These are phyloP conservation scores for Schizaphis graminum DNA, from an alignment of 2,888 invertebrate genomes.

Conservation along the genomic window DNA sequence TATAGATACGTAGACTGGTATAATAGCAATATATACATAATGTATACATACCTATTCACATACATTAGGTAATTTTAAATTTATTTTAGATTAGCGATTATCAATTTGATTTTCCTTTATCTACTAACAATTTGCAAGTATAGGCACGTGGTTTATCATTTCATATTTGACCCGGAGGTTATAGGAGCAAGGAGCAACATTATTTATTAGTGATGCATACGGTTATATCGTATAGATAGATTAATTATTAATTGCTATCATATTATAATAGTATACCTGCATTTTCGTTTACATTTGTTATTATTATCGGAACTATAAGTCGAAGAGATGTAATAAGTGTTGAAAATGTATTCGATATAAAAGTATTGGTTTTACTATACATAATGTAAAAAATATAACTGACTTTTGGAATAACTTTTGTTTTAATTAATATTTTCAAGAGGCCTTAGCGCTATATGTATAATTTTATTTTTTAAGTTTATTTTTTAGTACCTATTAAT, in stretches of 20 bases:
- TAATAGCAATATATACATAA: not conserved
- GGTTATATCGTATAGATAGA: not conserved
- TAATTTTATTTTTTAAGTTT: too few relatives aligned
- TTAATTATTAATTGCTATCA: not conserved
- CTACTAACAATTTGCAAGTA: not conserved
- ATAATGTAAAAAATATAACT: too few relatives aligned
- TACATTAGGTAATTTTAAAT: not conserved
- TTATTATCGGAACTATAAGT: not conserved
- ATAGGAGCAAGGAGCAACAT: not conserved
- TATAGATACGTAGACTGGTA: not conserved
- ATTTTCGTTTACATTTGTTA: not conserved
- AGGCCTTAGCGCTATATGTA: too few relatives aligned
- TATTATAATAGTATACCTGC: not conserved
- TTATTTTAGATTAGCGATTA: not conserved
- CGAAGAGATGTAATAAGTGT: not conserved
- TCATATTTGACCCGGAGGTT: not conserved
- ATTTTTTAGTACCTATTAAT: too few relatives aligned
- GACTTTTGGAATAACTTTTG: too few relatives aligned
- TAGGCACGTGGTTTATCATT: not conserved
- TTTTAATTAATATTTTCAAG: too few relatives aligned
- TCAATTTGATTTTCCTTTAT: not conserved
- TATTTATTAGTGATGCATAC: not conserved
- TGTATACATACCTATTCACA: not conserved
- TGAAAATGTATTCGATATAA: not conserved
- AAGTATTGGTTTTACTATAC: not conserved